Evolutionary conservation across 2,888 invertebrate species (phyloP), one percentile per base, ranked within the genome.

Genomic region (Masnerella sp.): DNA sequence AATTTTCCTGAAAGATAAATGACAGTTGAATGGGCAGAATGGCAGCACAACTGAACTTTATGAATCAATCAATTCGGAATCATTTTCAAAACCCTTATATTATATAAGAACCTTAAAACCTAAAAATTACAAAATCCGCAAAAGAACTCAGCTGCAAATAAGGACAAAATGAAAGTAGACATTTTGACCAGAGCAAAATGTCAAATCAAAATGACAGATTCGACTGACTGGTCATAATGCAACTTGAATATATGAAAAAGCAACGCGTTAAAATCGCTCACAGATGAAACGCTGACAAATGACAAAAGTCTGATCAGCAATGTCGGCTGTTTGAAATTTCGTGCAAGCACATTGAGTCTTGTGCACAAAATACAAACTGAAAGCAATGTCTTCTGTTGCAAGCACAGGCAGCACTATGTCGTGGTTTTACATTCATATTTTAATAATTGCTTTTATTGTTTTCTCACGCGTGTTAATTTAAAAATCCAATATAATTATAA

Each of bases 371-470:
- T n/a, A 69, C 54, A 69, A 54, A 62, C 30, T 38, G 40, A 62
- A 59, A 69, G 69, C 69, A 7, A 54, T 47, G 22, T 28, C 47
- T 52, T 61, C 42, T 38, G 20, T 45, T 40, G 47, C 43, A 69
- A 69, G 69, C 69, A 22, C 69, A 69, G 51, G 69, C 61, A 43
- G 30, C 69, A 61, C 69, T 69, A 28, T 32, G 9, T 43, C 43
- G 32, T 49, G n/a, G 34, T 32, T 43, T 11, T 28, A 40, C 9
- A 14, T 28, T 7, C 8, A 15, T 28, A 9, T 38, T 52, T 25
- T 36, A 12, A 3, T 34, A n/a, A 17, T 17, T 40, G 18, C n/a
- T 40, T 17, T 4, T 40, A 11, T 40, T 17, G 15, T 40, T 40
- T 40, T 11, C 36, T 12, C 14, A n/a, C n/a, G n/a, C 2, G 11